Evolutionary conservation across 2,888 invertebrate genomes (phyloP), one percentile per base, ranked within the genome.

Genomic region (Andrena haemorrhoa): DNA sequence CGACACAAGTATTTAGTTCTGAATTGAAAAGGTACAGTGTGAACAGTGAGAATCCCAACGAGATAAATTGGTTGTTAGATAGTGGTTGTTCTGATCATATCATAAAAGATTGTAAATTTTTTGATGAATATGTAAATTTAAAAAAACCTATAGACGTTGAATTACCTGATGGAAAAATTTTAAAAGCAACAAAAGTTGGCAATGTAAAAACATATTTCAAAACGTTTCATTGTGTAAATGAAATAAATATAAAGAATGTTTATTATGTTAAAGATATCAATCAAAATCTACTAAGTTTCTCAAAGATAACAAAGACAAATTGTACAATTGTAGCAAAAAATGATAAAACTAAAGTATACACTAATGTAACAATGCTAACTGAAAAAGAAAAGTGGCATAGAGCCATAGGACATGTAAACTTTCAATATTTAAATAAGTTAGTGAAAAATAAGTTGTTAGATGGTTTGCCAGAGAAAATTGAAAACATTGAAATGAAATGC

Each of bases 361-460:
- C 56, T 12, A 75, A 71, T 60, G 6, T 29, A 31, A 2, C 8
- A 8, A 75, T 49, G 53, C 2, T 81, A 35, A 64, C 68, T 2
- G 53, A 76, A 2, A 78, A 87, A 77, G 86, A 86, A 78, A 88
- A 80, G 73, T 85, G 71, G 84, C 88, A 88, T 72, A 69, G 84
- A 6, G 58, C 75, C n/a, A 61, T 88, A 49, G 86, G 85, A 2
- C 86, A 89, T 61, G 66, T 85, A 69, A 87, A 86, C 73, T 88
- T 88, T 76, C 61, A 82, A 33, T 82, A 83, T 70, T 70, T 86
- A 47, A 73, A 82, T 6, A 72, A 31, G 51, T 47, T 86, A 8
- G 23, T 63, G 53, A 74, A 69, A 26, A 8, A 70, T 73, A 12
- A 84, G 73, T 73, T 75, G 53, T 31, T 66, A 20, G 66, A 61